Base-by-base conservation (phyloP, 2,797 vertebrate genomes). In the Phoeniculus purpureus region DNA sequence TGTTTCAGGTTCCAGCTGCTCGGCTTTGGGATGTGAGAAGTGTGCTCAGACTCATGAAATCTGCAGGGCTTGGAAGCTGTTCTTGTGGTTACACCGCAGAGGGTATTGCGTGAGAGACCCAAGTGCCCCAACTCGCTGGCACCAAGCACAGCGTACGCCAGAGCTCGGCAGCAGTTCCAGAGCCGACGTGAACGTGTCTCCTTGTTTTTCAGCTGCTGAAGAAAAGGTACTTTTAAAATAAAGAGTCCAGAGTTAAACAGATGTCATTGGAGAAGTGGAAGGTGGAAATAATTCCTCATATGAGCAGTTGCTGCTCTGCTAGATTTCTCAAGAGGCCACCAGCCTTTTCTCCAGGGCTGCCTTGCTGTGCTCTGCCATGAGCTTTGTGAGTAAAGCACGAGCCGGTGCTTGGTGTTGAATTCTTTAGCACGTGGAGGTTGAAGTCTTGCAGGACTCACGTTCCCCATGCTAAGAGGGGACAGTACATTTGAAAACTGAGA, bases 181-280 rank as follows among this genome's bases (percentile, higher is more conserved):
- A 71, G 70, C 61, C 0, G 1, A 27, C 62, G 88, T 68, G 54
- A 56, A 32, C 27, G 37, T 0, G 0, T 37, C 84, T 82, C 65
- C 45, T 48, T 68, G 72, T 26, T 81, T 87, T 87, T 59, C 86
- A 73, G 83, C 90, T 81, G 85, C 85, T 72, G 85, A 75, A 5
- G 0, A 72, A 86, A 87, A 94, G 55, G 65, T 93, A 50, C 12
- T 64, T 93, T 93, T 52, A 16, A 13, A 54, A 79, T 37, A 37
- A 68, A 31, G 54, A 71, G 61, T 23, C 62, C 32, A 27, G 67
- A 92, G 66, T 79, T 52, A 62, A 89, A 19, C 75, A 86, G 52
- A 70, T 78, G 81, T 72, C 81, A 59, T 92, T 1, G 0, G 82
- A 90, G 87, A 90, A 82, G 75, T 48, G 62, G 72, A 72, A 48